A percentile compares a stretch with the other conserved stretches of the same genome.
These are phyloP conservation scores for Drosophila watanabei DNA, from an alignment of 1,140 invertebrate species.

Conservation along the genomic window DNA sequence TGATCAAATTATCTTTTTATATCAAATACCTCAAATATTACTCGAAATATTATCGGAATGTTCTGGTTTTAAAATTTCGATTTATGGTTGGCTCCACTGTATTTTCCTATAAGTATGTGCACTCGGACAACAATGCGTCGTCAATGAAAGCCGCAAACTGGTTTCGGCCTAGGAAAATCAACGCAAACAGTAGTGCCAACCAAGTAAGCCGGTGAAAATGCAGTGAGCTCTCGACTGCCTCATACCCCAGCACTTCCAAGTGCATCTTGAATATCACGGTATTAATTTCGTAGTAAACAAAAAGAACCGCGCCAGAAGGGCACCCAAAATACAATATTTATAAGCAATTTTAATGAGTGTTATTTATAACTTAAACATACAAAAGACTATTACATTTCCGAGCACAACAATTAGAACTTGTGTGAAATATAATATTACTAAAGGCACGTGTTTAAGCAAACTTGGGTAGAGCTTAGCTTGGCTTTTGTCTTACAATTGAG, in stretches of 20 bases:
- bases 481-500: not conserved
- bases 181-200: conserved; percentile 39
- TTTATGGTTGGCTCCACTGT: conserved; percentile 11
- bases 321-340: conserved; percentile 29
- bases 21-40: not conserved
- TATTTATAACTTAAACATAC: conserved; percentile 7
- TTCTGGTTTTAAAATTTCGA: not conserved
- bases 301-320: conserved; percentile 30
- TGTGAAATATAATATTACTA: conserved; percentile 9
- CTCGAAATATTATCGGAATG: not conserved
- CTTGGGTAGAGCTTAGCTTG: not conserved
- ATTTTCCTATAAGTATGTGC: conserved; percentile 19
- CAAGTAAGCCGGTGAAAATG: conserved; percentile 22
- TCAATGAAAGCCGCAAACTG: conserved; percentile 66
- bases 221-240: conserved; percentile 36
- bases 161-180: conserved; percentile 41
- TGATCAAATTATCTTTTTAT: not conserved
- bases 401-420: conserved; percentile 12
- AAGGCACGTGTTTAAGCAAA: conserved; percentile 21
- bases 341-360: not conserved
- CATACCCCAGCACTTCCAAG: conserved; percentile 17
- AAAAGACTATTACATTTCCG: conserved; percentile 15
- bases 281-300: conserved; percentile 31
- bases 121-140: conserved; percentile 51
- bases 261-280: conserved; percentile 15